These are phyloP conservation scores for Bovichtus variegatus DNA, from an alignment of 2,797 vertebrate genomes.

Conservation along the genomic window DNA sequence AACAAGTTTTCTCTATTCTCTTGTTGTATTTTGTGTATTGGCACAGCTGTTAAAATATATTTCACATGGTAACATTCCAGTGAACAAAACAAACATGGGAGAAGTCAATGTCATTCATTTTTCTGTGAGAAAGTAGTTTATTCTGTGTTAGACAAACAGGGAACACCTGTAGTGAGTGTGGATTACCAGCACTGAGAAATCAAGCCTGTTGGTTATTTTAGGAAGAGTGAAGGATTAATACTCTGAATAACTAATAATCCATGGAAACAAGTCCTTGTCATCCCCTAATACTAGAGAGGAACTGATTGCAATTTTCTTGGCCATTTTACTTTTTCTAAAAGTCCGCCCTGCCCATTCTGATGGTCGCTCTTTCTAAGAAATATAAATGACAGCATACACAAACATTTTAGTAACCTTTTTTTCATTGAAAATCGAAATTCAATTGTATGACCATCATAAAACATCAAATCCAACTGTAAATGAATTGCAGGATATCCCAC, in stretches of 20 bases:
- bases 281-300: too few species aligned
- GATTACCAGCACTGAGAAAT: not conserved
- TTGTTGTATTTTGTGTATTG: constrained; percentile 11
- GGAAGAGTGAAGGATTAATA: not conserved
- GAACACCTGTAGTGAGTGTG: not conserved
- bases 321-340: too few species aligned
- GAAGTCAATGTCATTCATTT: not conserved
- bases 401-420: too few species aligned
- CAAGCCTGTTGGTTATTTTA: not conserved
- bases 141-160: not conserved
- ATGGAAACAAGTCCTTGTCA: not conserved
- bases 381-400: too few species aligned
- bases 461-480: too few species aligned
- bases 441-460: too few species aligned
- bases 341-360: too few species aligned
- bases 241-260: not conserved
- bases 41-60: not conserved
- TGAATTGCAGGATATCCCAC: too few species aligned
- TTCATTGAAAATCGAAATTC: too few species aligned
- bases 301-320: too few species aligned
- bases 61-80: not conserved
- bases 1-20: not conserved
- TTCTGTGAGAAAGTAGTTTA: not conserved
- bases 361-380: too few species aligned
- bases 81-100: not conserved